Evolutionary conservation across 2,888 invertebrate genomes (phyloP).

Genomic region (Drosophila sordidapex): DNA sequence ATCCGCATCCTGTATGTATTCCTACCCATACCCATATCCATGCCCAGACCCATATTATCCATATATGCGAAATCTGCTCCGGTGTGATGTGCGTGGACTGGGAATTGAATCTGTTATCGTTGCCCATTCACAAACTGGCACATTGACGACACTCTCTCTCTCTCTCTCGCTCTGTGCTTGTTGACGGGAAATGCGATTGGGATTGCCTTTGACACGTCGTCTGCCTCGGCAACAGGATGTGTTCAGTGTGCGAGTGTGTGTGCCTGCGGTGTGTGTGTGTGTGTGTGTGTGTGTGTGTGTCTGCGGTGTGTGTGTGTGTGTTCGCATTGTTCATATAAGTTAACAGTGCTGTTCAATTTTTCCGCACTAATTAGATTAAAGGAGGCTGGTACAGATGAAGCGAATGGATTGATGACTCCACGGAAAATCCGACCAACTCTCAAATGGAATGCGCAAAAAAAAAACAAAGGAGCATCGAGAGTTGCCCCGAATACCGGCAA

Average conservation of each 20-base stretch:
- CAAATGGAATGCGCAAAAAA: conserved; percentile 49
- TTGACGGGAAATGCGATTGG: conserved; percentile 67
- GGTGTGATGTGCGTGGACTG: conserved; percentile 18
- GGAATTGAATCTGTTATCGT: conserved; percentile 62
- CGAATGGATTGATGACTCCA: conserved; percentile 63
- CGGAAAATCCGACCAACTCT: conserved; percentile 44
- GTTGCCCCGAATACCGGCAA: conserved; percentile 41
- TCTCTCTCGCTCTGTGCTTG: conserved; percentile 15
- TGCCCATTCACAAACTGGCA: conserved; percentile 44
- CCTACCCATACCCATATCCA: conserved; percentile 16
- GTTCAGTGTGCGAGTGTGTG: conserved; percentile 24
- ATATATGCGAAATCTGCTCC: conserved; percentile 11
- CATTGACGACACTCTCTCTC: conserved; percentile 10
- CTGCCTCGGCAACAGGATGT: conserved; percentile 55
- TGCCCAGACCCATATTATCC: neutral
- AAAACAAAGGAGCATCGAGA: conserved; percentile 49
- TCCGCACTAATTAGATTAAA: conserved; percentile 79
- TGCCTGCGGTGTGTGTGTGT: conserved; percentile 9
- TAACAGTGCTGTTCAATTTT: conserved; percentile 76
- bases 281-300: conserved; percentile 30
- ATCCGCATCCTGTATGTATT: conserved; percentile 44
- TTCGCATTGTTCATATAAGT: conserved; percentile 65
- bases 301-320: conserved; percentile 37
- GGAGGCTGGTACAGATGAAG: conserved; percentile 59
- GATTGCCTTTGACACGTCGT: conserved; percentile 73